These are phyloP conservation scores for Andrena hattorfiana DNA, from an alignment of 2,888 invertebrate species.

Conservation along the genomic window DNA sequence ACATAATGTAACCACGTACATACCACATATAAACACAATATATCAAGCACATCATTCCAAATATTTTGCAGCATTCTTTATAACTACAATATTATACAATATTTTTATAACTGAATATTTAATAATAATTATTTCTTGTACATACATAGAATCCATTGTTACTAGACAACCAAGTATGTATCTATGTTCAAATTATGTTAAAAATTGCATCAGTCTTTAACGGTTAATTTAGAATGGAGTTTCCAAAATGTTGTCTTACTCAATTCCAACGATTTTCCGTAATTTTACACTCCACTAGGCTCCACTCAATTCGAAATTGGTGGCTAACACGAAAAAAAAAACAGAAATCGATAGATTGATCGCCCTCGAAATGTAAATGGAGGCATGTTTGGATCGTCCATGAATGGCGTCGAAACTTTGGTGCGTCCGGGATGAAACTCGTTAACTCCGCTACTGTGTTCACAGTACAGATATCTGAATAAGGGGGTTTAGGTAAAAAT, in stretches of 20 bases:
- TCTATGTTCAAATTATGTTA: not conserved
- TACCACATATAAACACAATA: too few relatives aligned
- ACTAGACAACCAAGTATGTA: not conserved
- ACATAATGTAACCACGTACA: too few relatives aligned
- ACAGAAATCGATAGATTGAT: slow-evolving; percentile 23
- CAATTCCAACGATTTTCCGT: not conserved
- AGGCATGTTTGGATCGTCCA: slow-evolving; percentile 11
- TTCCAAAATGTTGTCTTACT: not conserved
- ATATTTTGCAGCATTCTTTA: too few relatives aligned
- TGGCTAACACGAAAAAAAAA: slow-evolving; percentile 26
- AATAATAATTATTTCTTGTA: too few relatives aligned
- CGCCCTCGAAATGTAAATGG: slow-evolving; percentile 53
- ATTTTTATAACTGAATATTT: too few relatives aligned
- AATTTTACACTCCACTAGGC: slow-evolving; percentile 42
- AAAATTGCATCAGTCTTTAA: not conserved
- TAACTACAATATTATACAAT: too few relatives aligned
- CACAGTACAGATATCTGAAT: slow-evolving; percentile 60
- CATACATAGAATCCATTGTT: not conserved
- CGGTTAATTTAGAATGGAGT: too few relatives aligned
- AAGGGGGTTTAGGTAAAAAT: slow-evolving; percentile 64
- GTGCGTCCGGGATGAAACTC: slow-evolving; percentile 61
- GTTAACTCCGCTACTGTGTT: slow-evolving; percentile 69
- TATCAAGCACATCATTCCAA: too few relatives aligned
- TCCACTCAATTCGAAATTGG: slow-evolving; percentile 36
- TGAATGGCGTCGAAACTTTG: slow-evolving; percentile 62